Evolutionary conservation across 2,797 vertebrate genomes (phyloP).

Genomic region (Chelon auratus): DNA sequence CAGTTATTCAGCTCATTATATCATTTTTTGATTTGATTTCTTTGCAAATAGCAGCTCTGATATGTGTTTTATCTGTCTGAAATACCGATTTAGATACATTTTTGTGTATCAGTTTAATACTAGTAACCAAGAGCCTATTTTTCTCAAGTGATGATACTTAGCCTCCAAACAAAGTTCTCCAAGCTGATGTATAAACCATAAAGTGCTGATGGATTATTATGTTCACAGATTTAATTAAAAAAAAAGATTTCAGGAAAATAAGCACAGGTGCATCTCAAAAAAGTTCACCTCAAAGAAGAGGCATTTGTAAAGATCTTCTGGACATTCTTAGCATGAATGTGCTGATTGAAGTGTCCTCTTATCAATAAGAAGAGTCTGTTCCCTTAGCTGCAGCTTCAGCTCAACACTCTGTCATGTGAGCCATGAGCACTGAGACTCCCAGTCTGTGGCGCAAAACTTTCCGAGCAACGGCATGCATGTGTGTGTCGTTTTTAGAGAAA

Average conservation of each 20-base stretch:
- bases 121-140: not conserved
- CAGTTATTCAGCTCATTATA: no score
- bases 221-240: not conserved
- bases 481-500: constrained; percentile 50
- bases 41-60: no score
- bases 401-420: constrained; percentile 35
- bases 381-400: not conserved
- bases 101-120: not conserved
- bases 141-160: not conserved
- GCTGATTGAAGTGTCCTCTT: not conserved
- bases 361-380: constrained; percentile 2
- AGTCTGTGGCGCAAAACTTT: constrained; percentile 16
- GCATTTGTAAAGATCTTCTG: not conserved
- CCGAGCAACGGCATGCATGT: constrained; percentile 39
- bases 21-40: no score
- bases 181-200: no score
- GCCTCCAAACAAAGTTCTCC: no score
- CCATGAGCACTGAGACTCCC: constrained; percentile 7
- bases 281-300: not conserved
- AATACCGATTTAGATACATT: no score
- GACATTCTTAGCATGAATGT: not conserved
- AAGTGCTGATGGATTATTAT: no score
- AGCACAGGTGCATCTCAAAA: not conserved
- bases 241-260: not conserved
- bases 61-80: no score